Evolutionary conservation across 2,888 invertebrate species (phyloP).

Genomic region (Nysson spinosus): DNA sequence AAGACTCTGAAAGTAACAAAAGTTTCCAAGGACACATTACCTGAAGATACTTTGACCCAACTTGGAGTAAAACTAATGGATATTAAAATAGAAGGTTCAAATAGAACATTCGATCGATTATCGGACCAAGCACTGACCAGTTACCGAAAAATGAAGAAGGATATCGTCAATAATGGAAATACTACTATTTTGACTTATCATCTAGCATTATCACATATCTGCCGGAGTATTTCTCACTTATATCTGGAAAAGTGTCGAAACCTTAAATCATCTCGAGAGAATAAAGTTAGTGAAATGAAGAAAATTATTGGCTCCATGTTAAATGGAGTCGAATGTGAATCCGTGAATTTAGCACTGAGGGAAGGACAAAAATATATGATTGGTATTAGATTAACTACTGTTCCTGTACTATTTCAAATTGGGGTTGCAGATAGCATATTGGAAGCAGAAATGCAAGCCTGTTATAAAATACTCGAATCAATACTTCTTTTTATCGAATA

Average conservation of each 20-base stretch:
- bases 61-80: not conserved
- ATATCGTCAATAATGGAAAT: not conserved
- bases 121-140: not conserved
- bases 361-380: not conserved
- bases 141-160: not conserved
- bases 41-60: not conserved
- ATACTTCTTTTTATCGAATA: not conserved
- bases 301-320: not conserved
- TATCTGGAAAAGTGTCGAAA: not conserved
- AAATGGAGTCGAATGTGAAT: not conserved
- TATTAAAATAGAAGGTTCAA: not conserved
- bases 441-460: constrained; percentile 15
- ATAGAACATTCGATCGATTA: fast-evolving
- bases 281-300: not conserved
- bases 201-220: not conserved
- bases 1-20: not conserved
- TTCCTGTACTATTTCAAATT: constrained; percentile 11
- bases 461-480: constrained; percentile 1
- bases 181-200: not conserved
- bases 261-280: not conserved
- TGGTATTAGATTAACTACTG: not conserved
- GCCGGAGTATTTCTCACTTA: not conserved
- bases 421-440: constrained; percentile 9
- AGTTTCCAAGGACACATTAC: not conserved
- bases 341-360: not conserved